Evolutionary conservation across 1,140 invertebrate genomes (phyloP).

Genomic region (Orchesella cincta): DNA sequence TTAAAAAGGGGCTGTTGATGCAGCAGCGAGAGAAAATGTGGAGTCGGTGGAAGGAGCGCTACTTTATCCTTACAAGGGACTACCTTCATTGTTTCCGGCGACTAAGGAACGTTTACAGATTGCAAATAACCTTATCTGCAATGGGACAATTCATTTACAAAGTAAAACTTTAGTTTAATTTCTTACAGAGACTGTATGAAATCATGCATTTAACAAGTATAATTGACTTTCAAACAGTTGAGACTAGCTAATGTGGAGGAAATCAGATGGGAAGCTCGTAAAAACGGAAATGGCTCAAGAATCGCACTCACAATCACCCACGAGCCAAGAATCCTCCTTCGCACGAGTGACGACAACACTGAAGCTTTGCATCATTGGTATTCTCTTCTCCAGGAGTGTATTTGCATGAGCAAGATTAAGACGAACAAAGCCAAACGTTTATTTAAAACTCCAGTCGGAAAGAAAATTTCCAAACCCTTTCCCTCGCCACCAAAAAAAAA

Average conservation of each 20-base stretch:
- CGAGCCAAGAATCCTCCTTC: slow-evolving; percentile 43
- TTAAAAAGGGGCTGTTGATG: slow-evolving; percentile 63
- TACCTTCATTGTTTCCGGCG: slow-evolving; percentile 71
- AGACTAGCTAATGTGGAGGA: slow-evolving; percentile 68
- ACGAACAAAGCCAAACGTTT: not conserved
- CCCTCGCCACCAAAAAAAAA: not conserved
- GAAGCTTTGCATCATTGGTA: slow-evolving; percentile 59
- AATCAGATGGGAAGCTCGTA: slow-evolving; percentile 62
- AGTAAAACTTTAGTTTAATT: no score
- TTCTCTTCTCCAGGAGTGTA: slow-evolving; percentile 63
- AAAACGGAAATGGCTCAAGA: slow-evolving; percentile 45
- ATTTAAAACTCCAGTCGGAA: not conserved
- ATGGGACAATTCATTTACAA: slow-evolving; percentile 73
- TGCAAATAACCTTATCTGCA: slow-evolving; percentile 65
- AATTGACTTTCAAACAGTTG: no score
- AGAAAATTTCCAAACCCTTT: not conserved
- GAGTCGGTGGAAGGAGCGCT: slow-evolving; percentile 70
- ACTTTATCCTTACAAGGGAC: slow-evolving; percentile 69
- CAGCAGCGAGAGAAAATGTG: slow-evolving; percentile 69
- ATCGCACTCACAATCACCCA: slow-evolving; percentile 47
- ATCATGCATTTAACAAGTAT: slow-evolving; percentile 44
- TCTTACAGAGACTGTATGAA: not conserved
- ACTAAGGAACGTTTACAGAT: slow-evolving; percentile 56
- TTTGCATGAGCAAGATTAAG: slow-evolving; percentile 61
- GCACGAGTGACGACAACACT: slow-evolving; percentile 47